These are phyloP conservation scores for Pomatorhinus ruficollis DNA, from an alignment of 2,113 vertebrate species.

Conservation along the genomic window DNA sequence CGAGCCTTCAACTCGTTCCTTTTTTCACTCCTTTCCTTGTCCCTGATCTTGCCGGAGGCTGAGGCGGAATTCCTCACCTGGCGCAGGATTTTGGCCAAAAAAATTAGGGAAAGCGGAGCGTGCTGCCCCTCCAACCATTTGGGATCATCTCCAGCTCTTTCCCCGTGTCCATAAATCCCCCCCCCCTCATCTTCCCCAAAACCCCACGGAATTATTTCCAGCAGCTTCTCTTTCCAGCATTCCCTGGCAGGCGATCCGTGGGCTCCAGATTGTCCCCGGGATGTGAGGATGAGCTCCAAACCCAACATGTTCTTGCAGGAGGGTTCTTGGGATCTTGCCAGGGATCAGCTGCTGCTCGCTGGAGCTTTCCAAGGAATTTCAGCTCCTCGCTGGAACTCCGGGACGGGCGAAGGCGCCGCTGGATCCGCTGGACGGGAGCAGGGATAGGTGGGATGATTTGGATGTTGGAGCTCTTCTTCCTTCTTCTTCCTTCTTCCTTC, in stretches of 20 bases:
- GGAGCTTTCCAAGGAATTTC: not conserved
- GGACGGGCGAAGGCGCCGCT: not conserved
- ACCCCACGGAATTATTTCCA: not conserved
- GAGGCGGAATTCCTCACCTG: not conserved
- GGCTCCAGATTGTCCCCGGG: not conserved
- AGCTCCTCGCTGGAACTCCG: not conserved
- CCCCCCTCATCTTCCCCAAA: not conserved
- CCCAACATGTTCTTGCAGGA: not conserved
- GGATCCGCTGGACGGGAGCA: not conserved
- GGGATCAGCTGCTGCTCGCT: not conserved
- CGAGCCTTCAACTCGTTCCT: fast-evolving
- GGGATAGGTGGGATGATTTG: not conserved
- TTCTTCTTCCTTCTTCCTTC: not conserved
- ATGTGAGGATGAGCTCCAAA: not conserved
- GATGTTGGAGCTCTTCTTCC: not conserved
- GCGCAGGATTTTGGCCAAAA: not conserved
- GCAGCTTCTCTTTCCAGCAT: not conserved
- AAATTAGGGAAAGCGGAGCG: fast-evolving
- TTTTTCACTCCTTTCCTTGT: too few species aligned
- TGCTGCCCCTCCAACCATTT: fast-evolving
- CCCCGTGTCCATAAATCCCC: not conserved
- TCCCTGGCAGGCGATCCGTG: not conserved
- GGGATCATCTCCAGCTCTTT: not conserved
- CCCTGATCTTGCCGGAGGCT: not conserved
- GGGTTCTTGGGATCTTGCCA: not conserved